phyloP scores from a whole-genome alignment of 2,113 vertebrate species.

The Paracanthobrama guichenoti region DNA sequence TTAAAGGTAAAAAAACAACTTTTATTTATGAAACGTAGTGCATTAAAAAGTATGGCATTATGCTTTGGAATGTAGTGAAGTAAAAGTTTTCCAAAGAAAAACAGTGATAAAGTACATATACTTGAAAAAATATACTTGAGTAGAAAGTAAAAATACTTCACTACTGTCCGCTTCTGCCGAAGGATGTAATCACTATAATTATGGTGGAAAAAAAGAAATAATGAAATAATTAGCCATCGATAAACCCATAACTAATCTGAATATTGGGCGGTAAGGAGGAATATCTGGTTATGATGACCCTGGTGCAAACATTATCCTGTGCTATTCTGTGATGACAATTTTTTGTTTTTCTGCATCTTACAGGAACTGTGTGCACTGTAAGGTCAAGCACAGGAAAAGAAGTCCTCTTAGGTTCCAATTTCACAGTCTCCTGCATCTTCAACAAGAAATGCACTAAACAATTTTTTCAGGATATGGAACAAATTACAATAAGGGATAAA shows the following conservation, averaged over 20 bases:
- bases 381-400: conserved; percentile 58
- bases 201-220: not conserved
- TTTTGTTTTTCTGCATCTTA: not conserved
- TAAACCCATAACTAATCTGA: not conserved
- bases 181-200: not conserved
- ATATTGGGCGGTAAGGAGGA: not conserved
- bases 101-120: too few relatives aligned
- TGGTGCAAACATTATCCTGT: not conserved
- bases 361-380: conserved; percentile 60
- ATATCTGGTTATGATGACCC: not conserved
- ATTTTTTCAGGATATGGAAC: conserved; percentile 9
- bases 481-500: not conserved
- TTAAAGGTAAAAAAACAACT: too few relatives aligned
- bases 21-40: too few relatives aligned
- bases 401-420: conserved; percentile 64
- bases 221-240: not conserved
- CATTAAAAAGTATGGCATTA: too few relatives aligned
- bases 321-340: not conserved
- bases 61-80: too few relatives aligned
- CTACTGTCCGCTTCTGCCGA: not conserved
- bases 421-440: conserved; percentile 71
- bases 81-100: too few relatives aligned
- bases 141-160: too few relatives aligned
- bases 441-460: conserved; percentile 34
- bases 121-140: too few relatives aligned